Conservation (phyloP, 2,888 invertebrate genomes). For the Caradrina kadenii region DNA sequence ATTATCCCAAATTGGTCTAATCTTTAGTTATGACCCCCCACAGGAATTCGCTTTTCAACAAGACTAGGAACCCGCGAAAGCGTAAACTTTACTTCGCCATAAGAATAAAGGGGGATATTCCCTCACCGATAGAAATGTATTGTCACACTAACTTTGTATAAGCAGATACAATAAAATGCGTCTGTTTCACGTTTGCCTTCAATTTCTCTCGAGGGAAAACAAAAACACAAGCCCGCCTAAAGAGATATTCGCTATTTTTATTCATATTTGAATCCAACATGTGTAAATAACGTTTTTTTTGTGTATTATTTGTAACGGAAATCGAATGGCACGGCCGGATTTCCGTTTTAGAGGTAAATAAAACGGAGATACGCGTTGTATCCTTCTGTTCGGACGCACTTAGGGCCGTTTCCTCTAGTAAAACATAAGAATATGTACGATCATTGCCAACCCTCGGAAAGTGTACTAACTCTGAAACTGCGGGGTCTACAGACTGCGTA, state of each 20-base stretch:
- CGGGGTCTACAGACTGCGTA: neutral
- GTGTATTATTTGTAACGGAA: constrained; percentile 42
- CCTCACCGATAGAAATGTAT: constrained; percentile 61
- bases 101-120: constrained; percentile 60
- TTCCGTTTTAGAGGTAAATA: constrained; percentile 29
- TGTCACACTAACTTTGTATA: constrained; percentile 69
- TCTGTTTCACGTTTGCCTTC: constrained; percentile 68
- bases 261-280: constrained; percentile 52
- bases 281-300: constrained; percentile 51
- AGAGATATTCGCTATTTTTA: constrained; percentile 53
- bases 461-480: constrained; percentile 31
- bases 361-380: constrained; percentile 15
- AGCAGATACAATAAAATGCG: constrained; percentile 71
- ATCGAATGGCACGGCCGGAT: constrained; percentile 28
- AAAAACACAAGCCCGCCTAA: constrained; percentile 52
- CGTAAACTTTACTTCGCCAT: constrained; percentile 58
- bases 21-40: constrained; percentile 79
- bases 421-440: constrained; percentile 39
- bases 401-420: constrained; percentile 24
- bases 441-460: constrained; percentile 18
- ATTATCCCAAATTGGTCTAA: constrained; percentile 81
- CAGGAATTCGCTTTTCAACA: constrained; percentile 74
- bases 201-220: constrained; percentile 65
- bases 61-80: constrained; percentile 51
- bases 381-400: constrained; percentile 20